Percentiles rank a stretch among this genome's conserved stretches.
These are phyloP conservation scores for Rhizomys pruinosus DNA, from an alignment of 2,113 vertebrate genomes.

Conservation along the genomic window DNA sequence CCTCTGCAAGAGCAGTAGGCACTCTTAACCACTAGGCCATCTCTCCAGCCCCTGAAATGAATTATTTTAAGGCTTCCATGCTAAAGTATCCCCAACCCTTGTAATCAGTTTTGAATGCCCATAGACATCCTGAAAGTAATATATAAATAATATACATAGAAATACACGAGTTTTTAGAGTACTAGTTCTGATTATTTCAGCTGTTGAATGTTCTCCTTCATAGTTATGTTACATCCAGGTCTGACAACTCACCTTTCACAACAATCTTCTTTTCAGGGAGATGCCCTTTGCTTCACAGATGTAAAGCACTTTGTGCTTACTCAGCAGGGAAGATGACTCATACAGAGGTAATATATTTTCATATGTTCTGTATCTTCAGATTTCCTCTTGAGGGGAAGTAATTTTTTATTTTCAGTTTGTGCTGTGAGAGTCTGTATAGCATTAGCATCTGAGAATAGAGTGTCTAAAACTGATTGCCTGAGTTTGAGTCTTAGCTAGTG, in stretches of 20 bases:
- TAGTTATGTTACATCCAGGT: conserved; percentile 58
- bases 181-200: conserved; percentile 52
- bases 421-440: background rate
- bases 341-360: conserved; percentile 79
- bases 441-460: background rate
- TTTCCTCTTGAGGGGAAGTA: background rate
- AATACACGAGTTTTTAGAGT: conserved; percentile 29
- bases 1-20: too few species aligned
- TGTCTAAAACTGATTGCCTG: conserved; percentile 3
- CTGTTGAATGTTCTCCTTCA: conserved; percentile 47
- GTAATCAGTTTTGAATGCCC: conserved; percentile 17
- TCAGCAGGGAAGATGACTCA: conserved; percentile 81
- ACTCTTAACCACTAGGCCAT: too few species aligned
- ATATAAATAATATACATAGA: background rate
- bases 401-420: conserved; percentile 49
- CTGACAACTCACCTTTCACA: conserved; percentile 70
- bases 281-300: conserved; percentile 78
- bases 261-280: conserved; percentile 79
- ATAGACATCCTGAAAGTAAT: conserved; percentile 27
- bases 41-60: too few species aligned
- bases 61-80: conserved; percentile 25
- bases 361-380: conserved; percentile 46
- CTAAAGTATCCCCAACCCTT: background rate
- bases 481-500: conserved; percentile 29
- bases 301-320: conserved; percentile 74